Evolutionary conservation across 2,888 invertebrate species (phyloP).

Genomic region (Lepas anatifera): DNA sequence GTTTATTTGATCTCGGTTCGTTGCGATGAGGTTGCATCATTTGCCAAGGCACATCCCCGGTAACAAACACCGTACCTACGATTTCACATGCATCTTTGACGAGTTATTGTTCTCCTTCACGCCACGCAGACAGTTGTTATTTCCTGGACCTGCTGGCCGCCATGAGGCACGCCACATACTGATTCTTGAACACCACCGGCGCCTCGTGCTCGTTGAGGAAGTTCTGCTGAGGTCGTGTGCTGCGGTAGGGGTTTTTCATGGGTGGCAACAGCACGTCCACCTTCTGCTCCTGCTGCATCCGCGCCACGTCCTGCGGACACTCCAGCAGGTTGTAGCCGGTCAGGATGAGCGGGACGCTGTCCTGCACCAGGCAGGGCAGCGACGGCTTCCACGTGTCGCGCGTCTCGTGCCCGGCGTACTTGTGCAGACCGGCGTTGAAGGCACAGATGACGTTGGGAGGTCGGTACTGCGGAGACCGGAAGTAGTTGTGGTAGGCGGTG

Average conservation of each 20-base stretch:
- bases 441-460: conserved; percentile 18
- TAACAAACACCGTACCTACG: too few relatives aligned
- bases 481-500: conserved; percentile 8
- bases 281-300: conserved; percentile 6
- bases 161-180: conserved; percentile 18
- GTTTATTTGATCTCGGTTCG: too few relatives aligned
- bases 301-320: conserved; percentile 16
- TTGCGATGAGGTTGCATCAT: too few relatives aligned
- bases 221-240: conserved; percentile 19
- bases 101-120: too few relatives aligned
- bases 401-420: conserved; percentile 6
- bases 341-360: conserved; percentile 18
- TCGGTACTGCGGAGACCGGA: conserved; percentile 9
- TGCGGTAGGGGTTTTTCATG: conserved; percentile 19
- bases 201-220: conserved; percentile 13
- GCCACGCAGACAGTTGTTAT: background rate
- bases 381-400: conserved; percentile 16
- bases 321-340: conserved; percentile 21
- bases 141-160: background rate
- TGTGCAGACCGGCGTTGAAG: conserved; percentile 23
- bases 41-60: too few relatives aligned
- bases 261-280: conserved; percentile 9
- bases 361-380: conserved; percentile 4
- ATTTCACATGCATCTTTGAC: too few relatives aligned
- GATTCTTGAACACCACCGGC: conserved; percentile 18